Evolutionary conservation across 2,888 invertebrate genomes (phyloP).

Genomic region (Troides oblongomaculatus): DNA sequence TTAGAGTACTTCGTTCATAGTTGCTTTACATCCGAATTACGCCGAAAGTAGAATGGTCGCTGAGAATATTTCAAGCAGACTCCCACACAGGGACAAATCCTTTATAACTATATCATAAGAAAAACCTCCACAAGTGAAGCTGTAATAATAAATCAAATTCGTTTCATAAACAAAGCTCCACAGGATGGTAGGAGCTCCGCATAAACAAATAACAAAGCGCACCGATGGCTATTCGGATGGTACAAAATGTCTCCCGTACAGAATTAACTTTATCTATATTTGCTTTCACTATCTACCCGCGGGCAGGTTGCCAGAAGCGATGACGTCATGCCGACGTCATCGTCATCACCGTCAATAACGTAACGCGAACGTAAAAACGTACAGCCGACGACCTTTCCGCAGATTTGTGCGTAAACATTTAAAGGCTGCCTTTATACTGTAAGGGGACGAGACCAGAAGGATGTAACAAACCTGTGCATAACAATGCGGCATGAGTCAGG

Average conservation of each 20-base stretch:
- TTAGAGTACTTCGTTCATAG: too few relatives aligned
- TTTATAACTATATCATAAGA: too few relatives aligned
- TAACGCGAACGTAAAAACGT: neutral
- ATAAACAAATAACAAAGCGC: constrained; percentile 3
- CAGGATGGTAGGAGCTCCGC: neutral
- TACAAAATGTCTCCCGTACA: neutral
- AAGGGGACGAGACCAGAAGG: too few relatives aligned
- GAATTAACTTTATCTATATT: constrained; percentile 17
- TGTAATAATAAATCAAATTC: too few relatives aligned
- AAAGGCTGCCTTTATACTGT: neutral
- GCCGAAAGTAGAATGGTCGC: too few relatives aligned
- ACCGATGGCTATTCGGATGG: neutral
- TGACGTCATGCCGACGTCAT: constrained; percentile 5
- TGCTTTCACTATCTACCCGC: constrained; percentile 34
- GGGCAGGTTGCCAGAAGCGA: constrained; percentile 37
- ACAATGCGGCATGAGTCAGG: too few relatives aligned
- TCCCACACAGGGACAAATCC: too few relatives aligned
- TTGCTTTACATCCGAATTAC: too few relatives aligned
- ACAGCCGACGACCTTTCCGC: neutral
- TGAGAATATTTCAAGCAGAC: too few relatives aligned
- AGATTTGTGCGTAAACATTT: neutral
- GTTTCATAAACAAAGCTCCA: too few relatives aligned
- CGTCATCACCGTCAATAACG: neutral
- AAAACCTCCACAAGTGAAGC: too few relatives aligned
- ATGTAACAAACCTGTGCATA: too few relatives aligned